Base-by-base conservation (phyloP, 2,888 invertebrate species). In the Xestia xanthographa region DNA sequence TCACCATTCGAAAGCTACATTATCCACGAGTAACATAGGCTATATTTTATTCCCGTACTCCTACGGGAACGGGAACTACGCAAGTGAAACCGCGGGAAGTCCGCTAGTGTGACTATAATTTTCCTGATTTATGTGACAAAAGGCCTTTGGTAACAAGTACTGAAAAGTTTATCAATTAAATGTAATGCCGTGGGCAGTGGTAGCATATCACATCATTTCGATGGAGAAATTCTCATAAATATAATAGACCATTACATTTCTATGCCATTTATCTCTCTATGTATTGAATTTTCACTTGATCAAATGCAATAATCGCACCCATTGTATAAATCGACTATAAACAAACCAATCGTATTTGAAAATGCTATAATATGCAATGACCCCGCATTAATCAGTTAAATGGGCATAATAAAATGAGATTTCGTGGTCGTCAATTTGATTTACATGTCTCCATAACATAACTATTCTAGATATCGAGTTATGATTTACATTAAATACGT, bases 401-500 rank as follows among this genome's bases (percentile, higher is more conserved):
- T 74, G 66, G 58, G 22, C 34, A 45, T 66, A 79, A 79, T 82
- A 87, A 87, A 85, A 74, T 75, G 67, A 34, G 41, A 72, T 79
- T 75, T 80, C 77, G 48, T 48, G 75, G 66, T 76, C 58, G 26
- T 77, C 72, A 58, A 67, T 70, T 63, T 80, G 87, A 87, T 82
- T 79, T 81, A 86, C 75, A 73, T 69, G 62, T 67, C 68, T 63
- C 48, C 62, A 69, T 77, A 77, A 43, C 62, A 77, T 70, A 83
- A 86, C 68, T 66, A 79, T 79, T 43, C 38, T 56, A 75, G 84
- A 86, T 85, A 85, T 73, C 71, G 43, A 77, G 72, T 72, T 75
- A 48, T 79, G 86, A 84, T 84, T 85, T 85, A 86, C 74, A 76
- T 72, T 82, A 68, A 66, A 65, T 77, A 66, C 75, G 81, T 66